A percentile compares a stretch with the other conserved stretches of the same genome.
These are phyloP conservation scores for Chiridota heheva DNA, from an alignment of 35 echinoderm and acorn worm genomes.

Conservation along the genomic window DNA sequence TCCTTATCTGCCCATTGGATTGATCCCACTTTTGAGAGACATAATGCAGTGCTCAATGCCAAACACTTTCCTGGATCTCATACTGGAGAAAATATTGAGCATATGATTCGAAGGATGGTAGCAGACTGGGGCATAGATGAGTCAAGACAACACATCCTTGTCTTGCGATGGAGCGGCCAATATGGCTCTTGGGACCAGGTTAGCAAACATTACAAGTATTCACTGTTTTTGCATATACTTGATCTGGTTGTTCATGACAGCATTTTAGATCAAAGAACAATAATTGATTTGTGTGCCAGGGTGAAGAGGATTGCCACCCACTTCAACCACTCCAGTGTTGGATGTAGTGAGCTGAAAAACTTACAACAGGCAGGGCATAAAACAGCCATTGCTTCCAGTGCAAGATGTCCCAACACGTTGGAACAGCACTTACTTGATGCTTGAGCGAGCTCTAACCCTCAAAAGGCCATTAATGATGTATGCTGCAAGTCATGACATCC, in stretches of 20 bases:
- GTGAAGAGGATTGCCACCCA: constrained; percentile 5
- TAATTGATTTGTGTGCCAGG: constrained; percentile 20
- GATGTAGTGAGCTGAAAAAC: constrained; percentile 1
- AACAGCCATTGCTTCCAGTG: background rate
- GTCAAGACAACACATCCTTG: background rate
- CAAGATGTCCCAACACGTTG: constrained; percentile 18
- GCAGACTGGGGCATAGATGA: background rate
- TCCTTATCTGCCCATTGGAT: too few species aligned
- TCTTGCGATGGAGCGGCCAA: constrained; percentile 7
- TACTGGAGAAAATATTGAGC: too few species aligned
- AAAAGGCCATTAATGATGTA: background rate
- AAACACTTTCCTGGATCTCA: too few species aligned
- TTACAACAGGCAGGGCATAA: constrained; percentile 11
- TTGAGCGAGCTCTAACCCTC: background rate
- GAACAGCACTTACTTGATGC: constrained; percentile 30
- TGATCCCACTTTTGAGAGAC: too few species aligned
- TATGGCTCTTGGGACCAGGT: constrained; percentile 1
- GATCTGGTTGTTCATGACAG: background rate
- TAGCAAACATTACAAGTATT: background rate
- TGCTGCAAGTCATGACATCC: constrained; percentile 13
- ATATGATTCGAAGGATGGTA: constrained; percentile 15
- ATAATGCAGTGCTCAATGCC: too few species aligned
- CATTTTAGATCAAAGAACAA: background rate
- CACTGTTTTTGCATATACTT: constrained; percentile 13
- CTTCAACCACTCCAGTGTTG: constrained; percentile 9